Evolutionary conservation across 2,797 vertebrate genomes (phyloP), one percentile per base, ranked within the genome.

Genomic region (Oreochromis mossambicus): DNA sequence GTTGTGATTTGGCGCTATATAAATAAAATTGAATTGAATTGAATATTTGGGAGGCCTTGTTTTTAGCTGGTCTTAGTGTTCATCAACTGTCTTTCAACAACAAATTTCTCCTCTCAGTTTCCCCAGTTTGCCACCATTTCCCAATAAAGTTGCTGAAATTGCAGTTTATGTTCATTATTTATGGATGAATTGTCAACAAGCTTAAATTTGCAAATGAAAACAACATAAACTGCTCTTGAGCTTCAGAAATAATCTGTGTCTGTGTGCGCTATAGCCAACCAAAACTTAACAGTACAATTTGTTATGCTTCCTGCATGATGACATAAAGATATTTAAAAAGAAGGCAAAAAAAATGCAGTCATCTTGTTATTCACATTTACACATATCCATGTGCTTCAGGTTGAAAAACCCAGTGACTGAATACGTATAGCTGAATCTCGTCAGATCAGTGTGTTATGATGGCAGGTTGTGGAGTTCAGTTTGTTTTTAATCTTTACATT

Each of bases 121-220:
- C 51, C 34, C 66, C 26, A 26, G 26, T 26, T 8, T 10, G 51
- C 19, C 24, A 48, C 41, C 4, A 19, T 48, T 32, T 50, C 6
- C 26, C 15, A 50, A 75, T 32, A 75, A 32, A 75, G 70, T 75
- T 50, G 0, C 43, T 29, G 41, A 29, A 73, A 29, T 48, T 1
- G 0, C 43, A 48, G 10, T 73, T 73, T 46, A 1, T 48, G 41
- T 48, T 48, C 24, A 48, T 2, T 19, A 48, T 32, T 48, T 73
- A 73, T 73, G 68, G 43, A 73, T 19, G 24, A 29, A 48, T 73
- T 73, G 15, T 48, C 43, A 73, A 73, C n/a, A 41, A 68, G n/a
- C 2, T n/a, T 24, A 73, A 29, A 73, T 48, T 48, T 73, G 24
- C 24, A 19, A 48, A 73, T 46, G 1, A 48, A 73, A 73, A 73